Evolutionary conservation across 2,888 invertebrate genomes (phyloP), one percentile per base, ranked within the genome.

Genomic region (Epinotia nisella): DNA sequence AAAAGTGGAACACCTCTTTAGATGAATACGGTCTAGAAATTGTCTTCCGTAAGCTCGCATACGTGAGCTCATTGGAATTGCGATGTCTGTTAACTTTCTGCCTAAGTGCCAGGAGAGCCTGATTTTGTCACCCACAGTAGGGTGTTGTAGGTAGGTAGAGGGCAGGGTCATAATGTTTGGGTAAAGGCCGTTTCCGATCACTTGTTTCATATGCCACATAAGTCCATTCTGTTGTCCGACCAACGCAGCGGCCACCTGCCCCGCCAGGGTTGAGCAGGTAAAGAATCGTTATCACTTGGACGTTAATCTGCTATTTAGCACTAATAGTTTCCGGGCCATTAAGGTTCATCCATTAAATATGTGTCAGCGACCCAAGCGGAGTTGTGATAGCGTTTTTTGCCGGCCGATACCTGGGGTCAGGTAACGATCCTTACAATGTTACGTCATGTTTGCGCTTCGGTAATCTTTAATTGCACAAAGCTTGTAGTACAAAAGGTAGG

Each of bases 321-420:
- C 72, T 72, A 72, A 72, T 72, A 72, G 72, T 72, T 71, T 72
- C 67, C 67, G 72, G 72, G n/a, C 60, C 56, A 72, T 62, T 67
- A 71, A 49, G 49, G 29, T 56, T 21, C 72, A 58, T 61, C 67
- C 61, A 72, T 72, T 72, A 72, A 66, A 55, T 39, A 61, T 55
- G 55, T 67, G 72, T 72, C 72, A 67, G 67, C 72, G 61, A 61
- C 70, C 56, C 70, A 49, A 13, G 41, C 35, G 29, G 41, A 15
- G 53, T 41, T 29, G 49, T 24, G 19, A 59, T 39, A 35, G 39
- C 15, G 55, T 71, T 71, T 71, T 67, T 55, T 60, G 24, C 29
- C 13, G 49, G 45, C 29, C 19, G 17, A 19, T 71, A 71, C 66
- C 71, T 65, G 65, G 39, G 39, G 58, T 35, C 58, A 49, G 51